Base-by-base conservation (phyloP, 2,113 vertebrate genomes). In the Oreamnos americanus region DNA sequence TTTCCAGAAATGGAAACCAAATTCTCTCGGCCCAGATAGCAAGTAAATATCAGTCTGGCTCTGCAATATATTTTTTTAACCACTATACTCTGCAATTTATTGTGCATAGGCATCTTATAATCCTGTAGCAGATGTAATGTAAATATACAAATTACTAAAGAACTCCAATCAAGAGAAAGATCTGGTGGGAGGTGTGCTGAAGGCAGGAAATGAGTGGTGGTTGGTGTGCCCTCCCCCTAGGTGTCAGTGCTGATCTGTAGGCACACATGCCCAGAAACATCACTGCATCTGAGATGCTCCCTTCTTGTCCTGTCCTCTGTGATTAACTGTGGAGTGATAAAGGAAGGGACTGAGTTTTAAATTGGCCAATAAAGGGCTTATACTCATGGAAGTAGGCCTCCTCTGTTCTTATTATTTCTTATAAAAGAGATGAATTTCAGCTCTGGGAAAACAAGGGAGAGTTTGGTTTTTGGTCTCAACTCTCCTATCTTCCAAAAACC, bases 1-100 rank as follows among this genome's bases (percentile, higher is more conserved):
- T 96, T 97, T 79, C 87, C 4, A 91, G 47, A 84, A 91, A 58
- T 79, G 64, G 58, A 86, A 90, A 95, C n/a, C 51, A 96, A 95
- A 71, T n/a, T 71, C 19, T 71, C 67, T 71, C 5, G 25, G 76
- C 47, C 81, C 60, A 94, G 9, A 94, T 21, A 91, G 90, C 78
- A 89, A 84, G 84, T 88, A 96, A 95, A 90, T 57, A 47, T 90
- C 36, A 62, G 9, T 90, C 36, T 90, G 90, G 23, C 55, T 90
- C 60, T 39, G 62, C 60, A 90, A 43, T 86, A 7, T 94, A 79
- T 26, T 85, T 85, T 81, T 45, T 94, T 85, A 71, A 92, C n/a
- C 30, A 81, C 58, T 88, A 47, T 91, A 67, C 23, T 94, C 51
- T 89, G 53, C 53, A 47, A 86, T 17, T 30, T 94, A 17, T 62